phyloP scores from a whole-genome alignment of 2,113 vertebrate species.

The Pangasianodon hypophthalmus region DNA sequence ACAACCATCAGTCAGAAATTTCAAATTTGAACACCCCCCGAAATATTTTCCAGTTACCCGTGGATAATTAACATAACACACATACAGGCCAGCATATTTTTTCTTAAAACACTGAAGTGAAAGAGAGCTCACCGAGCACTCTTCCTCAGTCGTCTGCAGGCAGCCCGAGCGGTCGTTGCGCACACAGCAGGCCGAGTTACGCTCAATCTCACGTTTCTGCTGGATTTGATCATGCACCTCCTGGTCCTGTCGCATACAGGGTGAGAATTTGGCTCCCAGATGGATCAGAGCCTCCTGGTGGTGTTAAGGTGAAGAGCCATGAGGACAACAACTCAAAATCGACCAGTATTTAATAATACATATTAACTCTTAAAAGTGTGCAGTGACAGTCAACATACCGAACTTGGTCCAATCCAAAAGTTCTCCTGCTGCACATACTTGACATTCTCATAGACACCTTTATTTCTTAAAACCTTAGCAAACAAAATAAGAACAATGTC shows the following conservation, averaged over 20 bases:
- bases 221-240: constrained; percentile 90
- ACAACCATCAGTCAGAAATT: background rate
- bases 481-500: background rate
- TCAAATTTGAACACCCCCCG: background rate
- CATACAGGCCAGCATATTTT: no score
- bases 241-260: constrained; percentile 95
- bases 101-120: background rate
- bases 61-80: no score
- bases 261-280: constrained; percentile 96
- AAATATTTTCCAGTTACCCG: no score
- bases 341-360: background rate
- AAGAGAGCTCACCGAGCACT: constrained; percentile 86
- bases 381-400: constrained; percentile 74
- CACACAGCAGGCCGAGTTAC: constrained; percentile 93
- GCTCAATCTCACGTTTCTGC: constrained; percentile 83
- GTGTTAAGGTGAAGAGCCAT: constrained; percentile 13
- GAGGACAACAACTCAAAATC: background rate
- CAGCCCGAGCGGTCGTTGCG: constrained; percentile 95
- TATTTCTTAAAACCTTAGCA: constrained; percentile 91
- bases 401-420: constrained; percentile 98
- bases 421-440: constrained; percentile 98
- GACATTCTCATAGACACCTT: constrained; percentile 97
- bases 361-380: background rate
- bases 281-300: constrained; percentile 93
- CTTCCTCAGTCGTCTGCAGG: constrained; percentile 90